Evolutionary conservation across 2,888 invertebrate genomes (phyloP).

Genomic region (Diplazon laetatorius): DNA sequence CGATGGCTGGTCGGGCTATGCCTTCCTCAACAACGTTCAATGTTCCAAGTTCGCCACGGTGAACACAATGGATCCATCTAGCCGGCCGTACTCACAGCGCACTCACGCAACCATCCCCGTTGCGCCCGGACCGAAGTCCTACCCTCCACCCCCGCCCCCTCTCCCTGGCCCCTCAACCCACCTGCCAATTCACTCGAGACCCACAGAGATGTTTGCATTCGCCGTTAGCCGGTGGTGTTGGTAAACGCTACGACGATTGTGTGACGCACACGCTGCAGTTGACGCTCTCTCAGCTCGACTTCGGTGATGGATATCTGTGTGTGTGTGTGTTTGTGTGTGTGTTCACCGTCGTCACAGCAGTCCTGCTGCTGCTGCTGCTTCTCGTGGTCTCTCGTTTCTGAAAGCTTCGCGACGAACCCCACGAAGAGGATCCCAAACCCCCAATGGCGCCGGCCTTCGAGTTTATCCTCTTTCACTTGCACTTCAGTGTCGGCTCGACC

Average conservation of each 20-base stretch:
- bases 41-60: slow-evolving; percentile 64
- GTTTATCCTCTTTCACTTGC: slow-evolving; percentile 54
- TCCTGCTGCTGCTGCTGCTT: slow-evolving; percentile 47
- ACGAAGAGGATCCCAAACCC: slow-evolving; percentile 43
- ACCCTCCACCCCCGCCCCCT: slow-evolving; percentile 11
- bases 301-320: slow-evolving; percentile 25
- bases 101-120: slow-evolving; percentile 63
- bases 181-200: slow-evolving; percentile 61
- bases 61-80: slow-evolving; percentile 66
- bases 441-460: slow-evolving; percentile 25
- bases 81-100: slow-evolving; percentile 55
- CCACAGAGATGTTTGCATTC: slow-evolving; percentile 61
- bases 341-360: slow-evolving; percentile 35
- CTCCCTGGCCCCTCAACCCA: slow-evolving; percentile 28
- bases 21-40: slow-evolving; percentile 57
- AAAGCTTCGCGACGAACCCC: slow-evolving; percentile 55
- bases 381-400: slow-evolving; percentile 47
- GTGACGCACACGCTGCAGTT: slow-evolving; percentile 61
- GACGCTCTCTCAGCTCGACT: slow-evolving; percentile 58
- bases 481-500: slow-evolving; percentile 20
- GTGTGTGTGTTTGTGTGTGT: slow-evolving; percentile 32
- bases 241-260: slow-evolving; percentile 59
- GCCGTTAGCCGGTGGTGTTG: slow-evolving; percentile 61
- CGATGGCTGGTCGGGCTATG: no score
- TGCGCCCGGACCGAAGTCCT: slow-evolving; percentile 45